These are phyloP conservation scores for Leptobrachium leishanense DNA, from an alignment of 2,113 vertebrate genomes.

Conservation along the genomic window DNA sequence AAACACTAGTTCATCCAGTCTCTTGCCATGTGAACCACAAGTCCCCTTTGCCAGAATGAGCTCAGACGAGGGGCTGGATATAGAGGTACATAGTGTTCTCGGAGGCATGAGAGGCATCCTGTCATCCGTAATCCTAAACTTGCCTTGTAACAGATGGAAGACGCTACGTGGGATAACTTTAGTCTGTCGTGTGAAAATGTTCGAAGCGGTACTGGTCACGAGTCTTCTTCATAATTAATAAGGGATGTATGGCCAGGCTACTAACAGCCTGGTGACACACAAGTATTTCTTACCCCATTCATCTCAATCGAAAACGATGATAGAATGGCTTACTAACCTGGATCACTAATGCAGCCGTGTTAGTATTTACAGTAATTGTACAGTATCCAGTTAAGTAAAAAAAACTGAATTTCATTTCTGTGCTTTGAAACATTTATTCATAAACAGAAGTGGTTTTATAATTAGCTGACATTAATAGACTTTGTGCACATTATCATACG, in stretches of 20 bases:
- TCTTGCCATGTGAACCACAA: not conserved
- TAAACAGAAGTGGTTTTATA: too few species aligned
- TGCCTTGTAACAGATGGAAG: conserved; percentile 11
- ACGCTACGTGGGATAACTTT: not conserved
- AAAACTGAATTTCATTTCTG: too few species aligned
- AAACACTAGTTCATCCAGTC: not conserved
- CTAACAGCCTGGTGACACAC: not conserved
- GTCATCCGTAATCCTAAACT: conserved; percentile 6
- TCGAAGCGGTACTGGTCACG: conserved; percentile 6
- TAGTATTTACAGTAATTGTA: too few species aligned
- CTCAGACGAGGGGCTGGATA: conserved; percentile 1
- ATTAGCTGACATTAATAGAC: too few species aligned
- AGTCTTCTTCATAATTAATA: conserved; percentile 26
- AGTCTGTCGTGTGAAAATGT: too few species aligned
- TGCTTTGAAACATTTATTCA: too few species aligned
- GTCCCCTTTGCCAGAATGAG: not conserved
- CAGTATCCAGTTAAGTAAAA: too few species aligned
- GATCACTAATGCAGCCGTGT: too few species aligned
- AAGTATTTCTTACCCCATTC: too few species aligned
- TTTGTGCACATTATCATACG: too few species aligned
- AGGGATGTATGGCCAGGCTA: not conserved
- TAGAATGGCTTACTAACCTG: too few species aligned
- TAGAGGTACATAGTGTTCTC: not conserved
- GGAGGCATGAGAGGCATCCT: conserved; percentile 29
- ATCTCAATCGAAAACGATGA: too few species aligned